Percentiles rank a stretch among this genome's conserved stretches.
These are phyloP conservation scores for Arothron firmamentum DNA, from an alignment of 2,113 vertebrate species.

Conservation along the genomic window DNA sequence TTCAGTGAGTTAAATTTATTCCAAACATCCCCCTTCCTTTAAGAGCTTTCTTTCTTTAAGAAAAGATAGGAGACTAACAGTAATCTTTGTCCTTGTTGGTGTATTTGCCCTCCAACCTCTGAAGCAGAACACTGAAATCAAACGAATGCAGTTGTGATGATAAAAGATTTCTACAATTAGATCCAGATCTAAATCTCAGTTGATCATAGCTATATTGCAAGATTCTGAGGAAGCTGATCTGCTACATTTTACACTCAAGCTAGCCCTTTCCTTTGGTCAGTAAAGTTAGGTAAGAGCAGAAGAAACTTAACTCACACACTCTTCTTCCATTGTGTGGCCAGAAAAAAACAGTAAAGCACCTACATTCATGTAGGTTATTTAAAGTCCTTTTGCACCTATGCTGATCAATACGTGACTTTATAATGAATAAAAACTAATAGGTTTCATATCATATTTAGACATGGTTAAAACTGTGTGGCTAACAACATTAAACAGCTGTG, in stretches of 20 bases:
- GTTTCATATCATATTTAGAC: constrained; percentile 11
- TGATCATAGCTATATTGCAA: neutral
- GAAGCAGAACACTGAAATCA: neutral
- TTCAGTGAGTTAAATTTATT: constrained; percentile 50
- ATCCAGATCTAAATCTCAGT: no score
- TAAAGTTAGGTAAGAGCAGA: constrained; percentile 27
- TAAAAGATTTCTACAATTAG: no score
- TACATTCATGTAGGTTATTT: constrained; percentile 24
- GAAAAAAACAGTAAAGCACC: constrained; percentile 14
- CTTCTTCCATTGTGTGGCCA: constrained; percentile 26
- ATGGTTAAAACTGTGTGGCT: constrained; percentile 34
- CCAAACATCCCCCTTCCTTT: constrained; percentile 18
- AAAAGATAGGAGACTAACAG: neutral
- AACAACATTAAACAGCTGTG: constrained; percentile 33
- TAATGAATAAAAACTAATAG: constrained; percentile 9
- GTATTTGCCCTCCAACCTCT: neutral
- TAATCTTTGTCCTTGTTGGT: neutral
- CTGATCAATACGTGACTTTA: neutral
- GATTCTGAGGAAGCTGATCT: constrained; percentile 2
- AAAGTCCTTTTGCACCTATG: constrained; percentile 50
- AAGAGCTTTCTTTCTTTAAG: constrained; percentile 12
- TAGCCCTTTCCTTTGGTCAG: constrained; percentile 22
- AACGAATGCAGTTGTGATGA: no score
- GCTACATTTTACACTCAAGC: constrained; percentile 9
- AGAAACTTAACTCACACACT: constrained; percentile 49